Base-by-base conservation (phyloP, 2,888 invertebrate genomes). In the Autographa pulchrina region DNA sequence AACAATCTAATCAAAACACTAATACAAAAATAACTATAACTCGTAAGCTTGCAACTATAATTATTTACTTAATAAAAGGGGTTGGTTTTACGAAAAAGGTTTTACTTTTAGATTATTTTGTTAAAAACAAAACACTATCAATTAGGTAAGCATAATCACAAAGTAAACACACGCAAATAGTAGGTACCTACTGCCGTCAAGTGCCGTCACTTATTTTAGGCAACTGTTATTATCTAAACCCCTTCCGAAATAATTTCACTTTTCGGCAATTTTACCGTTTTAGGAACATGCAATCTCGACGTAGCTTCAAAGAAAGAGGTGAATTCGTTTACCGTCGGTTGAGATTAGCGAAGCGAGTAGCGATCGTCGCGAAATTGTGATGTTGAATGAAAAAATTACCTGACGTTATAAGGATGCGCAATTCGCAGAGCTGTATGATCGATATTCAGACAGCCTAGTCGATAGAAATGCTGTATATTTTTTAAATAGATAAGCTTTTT, bases 391-490 rank as follows among this genome's bases (percentile, higher is more conserved):
- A 54, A 54, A 52, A 11, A 11, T 20, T 20, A 54, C 20, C 11
- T 56, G 54, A 56, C 54, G 54, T 56, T 56, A 0, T 25, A 56
- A 20, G 54, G 54, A 56, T 56, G 54, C 54, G 54, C 54, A 56
- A 25, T 20, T 25, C 25, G 20, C 25, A 56, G 13, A 20, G 11
- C 9, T 59, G 32, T 59, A 13, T 59, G 13, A 60, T 35, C 60
- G 14, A 31, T 60, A 32, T 14, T 25, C 25, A 25, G n/a, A n/a
- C 16, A 32, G 35, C 0, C 32, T 32, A 32, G 16, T 59, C 31
- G 59, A 60, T 60, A 60, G 31, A 60, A 60, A 43, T 43, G 1
- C 14, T 43, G 43, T 43, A 14, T 5, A 3, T 6, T 6, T 16
- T 14, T 41, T 1, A 43, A 13, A 14, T 43, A 14, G 3, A n/a